These are phyloP conservation scores for Solea solea DNA, from an alignment of 2,113 vertebrate species.

Conservation along the genomic window DNA sequence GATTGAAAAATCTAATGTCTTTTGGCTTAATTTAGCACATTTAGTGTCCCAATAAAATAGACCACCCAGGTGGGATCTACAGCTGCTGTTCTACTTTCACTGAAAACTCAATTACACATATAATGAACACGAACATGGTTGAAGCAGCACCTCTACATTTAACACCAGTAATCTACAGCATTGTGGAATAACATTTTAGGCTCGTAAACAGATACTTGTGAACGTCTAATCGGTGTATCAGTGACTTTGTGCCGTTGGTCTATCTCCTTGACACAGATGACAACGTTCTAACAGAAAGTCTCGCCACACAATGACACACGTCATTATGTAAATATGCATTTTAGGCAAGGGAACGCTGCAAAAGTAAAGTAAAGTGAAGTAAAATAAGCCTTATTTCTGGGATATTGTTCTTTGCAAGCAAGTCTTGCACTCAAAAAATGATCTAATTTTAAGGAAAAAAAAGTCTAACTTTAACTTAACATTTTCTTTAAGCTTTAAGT, in stretches of 20 bases:
- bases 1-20: no score
- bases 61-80: not conserved
- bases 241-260: conserved; percentile 26
- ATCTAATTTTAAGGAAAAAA: no score
- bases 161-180: not conserved
- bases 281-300: conserved; percentile 49
- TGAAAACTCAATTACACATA: not conserved
- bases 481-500: no score
- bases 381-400: no score
- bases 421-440: no score
- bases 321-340: not conserved
- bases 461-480: no score
- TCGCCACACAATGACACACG: not conserved
- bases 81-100: conserved; percentile 1
- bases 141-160: not conserved
- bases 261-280: conserved; percentile 59
- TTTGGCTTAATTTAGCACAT: no score
- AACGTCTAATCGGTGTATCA: conserved; percentile 22
- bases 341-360: not conserved
- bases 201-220: not conserved
- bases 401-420: no score
- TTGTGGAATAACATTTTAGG: not conserved
- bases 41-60: no score
- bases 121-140: not conserved
- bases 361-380: no score